A percentile compares a stretch with the other conserved stretches of the same genome.
phyloP scores from a whole-genome alignment of 2,888 invertebrate genomes.

The Dolichopus griseipennis region DNA sequence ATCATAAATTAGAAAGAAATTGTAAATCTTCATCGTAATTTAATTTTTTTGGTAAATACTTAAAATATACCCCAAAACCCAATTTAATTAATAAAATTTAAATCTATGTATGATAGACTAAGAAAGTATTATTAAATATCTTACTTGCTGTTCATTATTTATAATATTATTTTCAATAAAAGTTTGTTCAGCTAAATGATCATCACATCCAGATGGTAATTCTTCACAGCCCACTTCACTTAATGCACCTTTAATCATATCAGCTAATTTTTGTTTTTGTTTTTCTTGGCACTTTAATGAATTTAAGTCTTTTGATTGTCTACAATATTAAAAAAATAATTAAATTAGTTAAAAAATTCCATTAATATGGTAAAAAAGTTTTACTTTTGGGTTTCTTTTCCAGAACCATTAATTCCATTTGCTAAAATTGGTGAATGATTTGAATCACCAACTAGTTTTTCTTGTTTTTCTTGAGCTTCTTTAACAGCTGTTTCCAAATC shows the following conservation, averaged over 20 bases:
- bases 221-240: slow-evolving; percentile 83
- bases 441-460: slow-evolving; percentile 48
- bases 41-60: too few species aligned
- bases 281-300: slow-evolving; percentile 76
- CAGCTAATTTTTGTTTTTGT: slow-evolving; percentile 71
- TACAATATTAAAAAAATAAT: slow-evolving; percentile 21
- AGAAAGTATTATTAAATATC: slow-evolving; percentile 20
- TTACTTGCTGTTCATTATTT: slow-evolving; percentile 56
- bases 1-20: too few species aligned
- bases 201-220: slow-evolving; percentile 73
- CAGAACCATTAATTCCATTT: slow-evolving; percentile 47
- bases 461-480: slow-evolving; percentile 64
- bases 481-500: slow-evolving; percentile 71
- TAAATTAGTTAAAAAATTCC: background rate
- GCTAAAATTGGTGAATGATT: slow-evolving; percentile 44
- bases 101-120: too few species aligned
- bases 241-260: slow-evolving; percentile 74
- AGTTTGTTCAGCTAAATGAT: slow-evolving; percentile 52
- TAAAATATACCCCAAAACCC: too few species aligned
- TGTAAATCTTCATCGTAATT: too few species aligned
- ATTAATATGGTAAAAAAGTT: background rate
- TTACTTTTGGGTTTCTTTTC: slow-evolving; percentile 41
- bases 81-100: too few species aligned
- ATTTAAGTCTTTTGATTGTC: slow-evolving; percentile 59
- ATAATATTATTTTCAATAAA: slow-evolving; percentile 49